Evolutionary conservation across 1,140 invertebrate species (phyloP).

Genomic region (Drosophila ananassae): DNA sequence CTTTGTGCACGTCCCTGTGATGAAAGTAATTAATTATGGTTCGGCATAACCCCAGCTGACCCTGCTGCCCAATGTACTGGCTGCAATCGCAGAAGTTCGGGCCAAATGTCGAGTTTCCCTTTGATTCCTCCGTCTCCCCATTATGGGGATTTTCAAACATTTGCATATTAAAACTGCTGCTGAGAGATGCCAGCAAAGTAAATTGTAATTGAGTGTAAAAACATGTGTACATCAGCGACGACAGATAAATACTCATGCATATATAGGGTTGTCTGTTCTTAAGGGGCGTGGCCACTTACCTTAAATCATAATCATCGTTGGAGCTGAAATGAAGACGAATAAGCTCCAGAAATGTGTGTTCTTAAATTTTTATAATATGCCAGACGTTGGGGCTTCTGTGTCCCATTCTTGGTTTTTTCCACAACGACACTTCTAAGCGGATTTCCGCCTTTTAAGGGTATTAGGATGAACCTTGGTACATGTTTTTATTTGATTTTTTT

Average conservation of each 20-base stretch:
- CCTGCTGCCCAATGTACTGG: constrained; percentile 6
- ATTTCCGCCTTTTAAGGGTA: constrained; percentile 33
- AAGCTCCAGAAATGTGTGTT: constrained; percentile 17
- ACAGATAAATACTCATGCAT: constrained; percentile 24
- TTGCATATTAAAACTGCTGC: constrained; percentile 37
- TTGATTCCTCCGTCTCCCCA: constrained; percentile 2
- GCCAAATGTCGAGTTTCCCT: constrained; percentile 20
- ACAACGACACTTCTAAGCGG: constrained; percentile 53
- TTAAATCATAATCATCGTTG: constrained; percentile 64
- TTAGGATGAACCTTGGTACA: constrained; percentile 5
- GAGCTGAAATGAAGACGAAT: constrained; percentile 41
- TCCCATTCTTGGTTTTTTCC: constrained; percentile 5
- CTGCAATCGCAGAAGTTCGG: constrained; percentile 23
- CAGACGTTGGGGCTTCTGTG: constrained; percentile 23
- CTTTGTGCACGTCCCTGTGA: constrained; percentile 21
- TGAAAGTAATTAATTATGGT: constrained; percentile 46
- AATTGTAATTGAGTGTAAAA: constrained; percentile 57
- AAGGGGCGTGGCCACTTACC: constrained; percentile 30
- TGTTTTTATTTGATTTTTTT: background rate
- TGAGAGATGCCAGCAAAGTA: constrained; percentile 29
- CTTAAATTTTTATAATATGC: constrained; percentile 51
- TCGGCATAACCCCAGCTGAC: constrained; percentile 15
- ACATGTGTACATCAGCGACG: constrained; percentile 24
- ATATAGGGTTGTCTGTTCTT: background rate
- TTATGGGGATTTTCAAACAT: constrained; percentile 5